Percentiles rank a stretch among this genome's conserved stretches.
Conservation (phyloP, 2,113 vertebrate species). For the Marcusenius ussheri region DNA sequence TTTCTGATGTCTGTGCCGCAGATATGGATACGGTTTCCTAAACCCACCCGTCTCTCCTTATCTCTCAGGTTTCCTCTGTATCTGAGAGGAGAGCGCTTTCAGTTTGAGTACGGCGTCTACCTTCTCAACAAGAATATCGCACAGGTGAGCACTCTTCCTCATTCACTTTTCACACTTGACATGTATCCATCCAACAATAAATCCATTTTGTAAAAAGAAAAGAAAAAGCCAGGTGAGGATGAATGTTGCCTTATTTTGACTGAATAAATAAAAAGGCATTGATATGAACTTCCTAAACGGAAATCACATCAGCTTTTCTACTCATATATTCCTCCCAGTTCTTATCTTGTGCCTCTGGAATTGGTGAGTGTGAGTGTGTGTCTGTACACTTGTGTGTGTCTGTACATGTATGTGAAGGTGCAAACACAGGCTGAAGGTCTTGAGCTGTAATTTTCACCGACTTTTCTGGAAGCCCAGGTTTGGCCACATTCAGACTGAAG, state of each 20-base stretch:
- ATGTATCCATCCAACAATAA: not conserved
- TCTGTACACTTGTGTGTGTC: not conserved
- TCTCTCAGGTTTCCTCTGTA: slow-evolving; percentile 83
- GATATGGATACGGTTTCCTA: not conserved
- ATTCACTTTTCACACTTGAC: not conserved
- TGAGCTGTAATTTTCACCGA: not conserved
- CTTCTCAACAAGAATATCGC: slow-evolving; percentile 98
- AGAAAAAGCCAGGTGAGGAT: not conserved
- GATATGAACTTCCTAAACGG: not conserved
- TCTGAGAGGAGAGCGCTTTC: slow-evolving; percentile 87
- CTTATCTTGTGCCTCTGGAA: not conserved
- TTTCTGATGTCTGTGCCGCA: not conserved
- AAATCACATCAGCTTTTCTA: not conserved
- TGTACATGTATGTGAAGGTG: not conserved
- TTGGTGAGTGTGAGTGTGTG: not conserved
- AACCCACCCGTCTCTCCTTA: slow-evolving; percentile 15
- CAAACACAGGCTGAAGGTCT: slow-evolving; percentile 20
- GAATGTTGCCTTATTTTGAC: not conserved
- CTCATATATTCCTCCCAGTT: not conserved
- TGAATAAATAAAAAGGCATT: not conserved
- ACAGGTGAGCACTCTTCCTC: slow-evolving; percentile 67
- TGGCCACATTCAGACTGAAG: slow-evolving; percentile 32
- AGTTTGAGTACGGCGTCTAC: slow-evolving; percentile 96
- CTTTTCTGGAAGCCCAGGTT: slow-evolving; percentile 23
- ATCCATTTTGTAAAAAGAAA: not conserved